These are phyloP conservation scores for Atta cephalotes DNA, from an alignment of 1,140 invertebrate genomes.

Conservation along the genomic window DNA sequence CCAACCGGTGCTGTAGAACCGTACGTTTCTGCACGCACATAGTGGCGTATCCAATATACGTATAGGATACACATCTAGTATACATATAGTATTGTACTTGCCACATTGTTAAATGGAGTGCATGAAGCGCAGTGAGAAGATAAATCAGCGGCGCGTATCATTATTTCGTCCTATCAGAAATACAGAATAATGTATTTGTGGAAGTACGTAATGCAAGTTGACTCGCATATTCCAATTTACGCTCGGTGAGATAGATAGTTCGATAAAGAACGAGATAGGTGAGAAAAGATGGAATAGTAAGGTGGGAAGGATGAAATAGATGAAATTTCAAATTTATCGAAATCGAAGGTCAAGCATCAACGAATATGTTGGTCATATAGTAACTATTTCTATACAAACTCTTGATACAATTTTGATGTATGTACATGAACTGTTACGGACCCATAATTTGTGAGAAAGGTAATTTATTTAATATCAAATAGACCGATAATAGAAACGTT, in stretches of 20 bases:
- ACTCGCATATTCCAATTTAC: not conserved
- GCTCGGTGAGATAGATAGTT: not conserved
- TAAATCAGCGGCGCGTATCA: constrained; percentile 30
- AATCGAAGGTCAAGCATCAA: constrained; percentile 42
- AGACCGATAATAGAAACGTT: constrained; percentile 43
- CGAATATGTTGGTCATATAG: constrained; percentile 24
- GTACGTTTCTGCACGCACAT: constrained; percentile 44
- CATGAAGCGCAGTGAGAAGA: constrained; percentile 10
- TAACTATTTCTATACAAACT: not conserved
- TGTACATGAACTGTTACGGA: not conserved
- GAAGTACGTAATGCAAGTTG: not conserved
- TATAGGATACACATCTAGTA: not conserved
- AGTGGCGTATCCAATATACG: not conserved
- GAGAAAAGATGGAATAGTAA: not conserved
- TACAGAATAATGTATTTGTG: constrained; percentile 12
- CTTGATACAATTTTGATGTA: not conserved
- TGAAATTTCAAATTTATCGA: constrained; percentile 34
- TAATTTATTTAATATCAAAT: constrained; percentile 34
- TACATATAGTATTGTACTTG: not conserved
- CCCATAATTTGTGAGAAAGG: not conserved
- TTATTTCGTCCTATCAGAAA: not conserved
- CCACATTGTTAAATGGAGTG: constrained; percentile 36
- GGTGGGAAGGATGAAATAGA: not conserved
- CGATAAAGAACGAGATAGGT: not conserved
- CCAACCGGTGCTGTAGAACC: constrained; percentile 28